Evolutionary conservation across 2,888 invertebrate species (phyloP).

Genomic region (Willowsia nigromaculata): DNA sequence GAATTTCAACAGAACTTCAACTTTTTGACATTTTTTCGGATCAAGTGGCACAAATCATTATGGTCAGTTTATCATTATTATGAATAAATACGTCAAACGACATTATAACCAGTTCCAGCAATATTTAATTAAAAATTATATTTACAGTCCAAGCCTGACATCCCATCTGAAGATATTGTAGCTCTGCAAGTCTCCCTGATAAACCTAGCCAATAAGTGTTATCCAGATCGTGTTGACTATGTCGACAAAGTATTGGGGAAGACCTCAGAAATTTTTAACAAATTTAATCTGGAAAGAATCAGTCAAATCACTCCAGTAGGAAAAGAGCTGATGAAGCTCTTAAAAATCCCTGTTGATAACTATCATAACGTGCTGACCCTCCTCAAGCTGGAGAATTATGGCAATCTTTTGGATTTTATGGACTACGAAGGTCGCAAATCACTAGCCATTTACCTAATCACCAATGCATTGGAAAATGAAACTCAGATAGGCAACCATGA

Average conservation of each 20-base stretch:
- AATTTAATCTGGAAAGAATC: constrained; percentile 90
- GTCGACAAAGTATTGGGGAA: constrained; percentile 96
- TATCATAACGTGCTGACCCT: constrained; percentile 95
- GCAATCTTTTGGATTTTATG: constrained; percentile 91
- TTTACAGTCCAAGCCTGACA: constrained; percentile 91
- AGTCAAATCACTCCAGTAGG: constrained; percentile 92
- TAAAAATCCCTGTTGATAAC: constrained; percentile 96
- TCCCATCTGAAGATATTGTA: constrained; percentile 97
- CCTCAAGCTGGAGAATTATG: constrained; percentile 92
- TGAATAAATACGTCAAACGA: not conserved
- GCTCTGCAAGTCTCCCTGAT: constrained; percentile 96
- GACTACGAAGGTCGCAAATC: constrained; percentile 93
- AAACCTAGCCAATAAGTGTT: constrained; percentile 97
- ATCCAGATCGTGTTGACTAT: constrained; percentile 95
- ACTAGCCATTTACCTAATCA: constrained; percentile 92
- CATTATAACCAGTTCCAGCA: not conserved
- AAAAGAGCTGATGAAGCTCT: constrained; percentile 93
- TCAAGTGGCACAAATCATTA: constrained; percentile 96
- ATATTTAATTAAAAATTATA: constrained; percentile 60
- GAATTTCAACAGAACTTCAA: constrained; percentile 91
- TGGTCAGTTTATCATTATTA: constrained; percentile 82
- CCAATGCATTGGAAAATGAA: constrained; percentile 94
- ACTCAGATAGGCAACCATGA: constrained; percentile 93
- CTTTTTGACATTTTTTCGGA: constrained; percentile 99
- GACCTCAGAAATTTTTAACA: constrained; percentile 93